A percentile compares a stretch with the other conserved stretches of the same genome.
Evolutionary conservation across 1,140 invertebrate genomes (phyloP).

Genomic region (Contarinia nasturtii): DNA sequence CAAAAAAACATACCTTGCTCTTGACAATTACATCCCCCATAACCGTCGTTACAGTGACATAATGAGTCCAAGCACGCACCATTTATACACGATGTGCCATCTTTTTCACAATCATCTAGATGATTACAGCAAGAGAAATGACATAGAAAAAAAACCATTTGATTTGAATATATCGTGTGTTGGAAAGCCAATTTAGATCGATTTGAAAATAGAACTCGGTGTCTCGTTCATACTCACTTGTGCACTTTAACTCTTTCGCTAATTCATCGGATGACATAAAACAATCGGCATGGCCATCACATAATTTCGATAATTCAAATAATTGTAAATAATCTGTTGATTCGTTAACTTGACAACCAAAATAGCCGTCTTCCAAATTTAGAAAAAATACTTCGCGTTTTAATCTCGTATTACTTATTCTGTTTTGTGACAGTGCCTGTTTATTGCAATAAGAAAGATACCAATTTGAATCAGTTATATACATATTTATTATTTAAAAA

Average conservation of each 20-base stretch:
- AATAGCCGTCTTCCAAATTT: conserved; percentile 91
- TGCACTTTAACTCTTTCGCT: conserved; percentile 76
- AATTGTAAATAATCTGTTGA: conserved; percentile 85
- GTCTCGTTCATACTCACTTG: conserved; percentile 40
- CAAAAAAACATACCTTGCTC: conserved; percentile 48
- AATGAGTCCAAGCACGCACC: conserved; percentile 83
- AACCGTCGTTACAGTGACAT: conserved; percentile 91
- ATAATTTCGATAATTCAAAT: conserved; percentile 84
- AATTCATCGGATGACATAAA: conserved; percentile 82
- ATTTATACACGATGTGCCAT: conserved; percentile 68
- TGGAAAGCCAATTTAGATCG: not conserved
- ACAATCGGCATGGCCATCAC: conserved; percentile 76
- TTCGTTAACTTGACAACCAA: conserved; percentile 92
- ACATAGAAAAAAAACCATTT: no score
- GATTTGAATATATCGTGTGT: no score
- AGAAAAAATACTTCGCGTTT: conserved; percentile 87
- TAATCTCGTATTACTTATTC: conserved; percentile 49
- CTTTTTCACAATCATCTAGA: conserved; percentile 75
- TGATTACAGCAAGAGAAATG: not conserved
- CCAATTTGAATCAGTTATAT: not conserved
- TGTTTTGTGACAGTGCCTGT: conserved; percentile 46
- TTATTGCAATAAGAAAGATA: conserved; percentile 25
- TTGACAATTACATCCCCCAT: conserved; percentile 82
- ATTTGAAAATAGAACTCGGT: not conserved
- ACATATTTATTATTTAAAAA: not conserved